Base-by-base conservation (phyloP, 2,888 invertebrate genomes). In the Heliconius sara region DNA sequence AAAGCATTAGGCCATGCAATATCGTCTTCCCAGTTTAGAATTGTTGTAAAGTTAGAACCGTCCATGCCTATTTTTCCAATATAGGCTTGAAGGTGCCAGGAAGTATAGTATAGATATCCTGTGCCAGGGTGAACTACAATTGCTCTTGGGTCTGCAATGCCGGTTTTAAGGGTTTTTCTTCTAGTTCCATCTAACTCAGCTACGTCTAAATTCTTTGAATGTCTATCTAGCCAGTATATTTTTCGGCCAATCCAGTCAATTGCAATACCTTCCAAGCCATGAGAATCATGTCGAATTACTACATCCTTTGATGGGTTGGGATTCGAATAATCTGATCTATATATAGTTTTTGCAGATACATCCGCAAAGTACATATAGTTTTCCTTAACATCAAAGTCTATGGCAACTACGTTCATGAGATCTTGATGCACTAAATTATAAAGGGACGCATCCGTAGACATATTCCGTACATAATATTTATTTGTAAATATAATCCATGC, bases 1-100 rank as follows among this genome's bases (percentile, higher is more conserved):
- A 99, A 91, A 1, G 99, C 99, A 91, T 99, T 99, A 0, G 99
- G 99, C 99, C 99, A 99, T 0, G 99, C 99, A 75, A 99, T 97
- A 87, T 99, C 99, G 84, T 99, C 97, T 87, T 98, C 98, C 97
- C 98, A 98, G 34, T 97, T 98, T 25, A 99, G 95, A 83, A 99
- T 98, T 77, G 97, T 96, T 0, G 97, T 97, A 87, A 98, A 97
- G 88, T 98, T 98, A 12, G 97, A 97, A 0, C 99, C 99, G 87
- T 99, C 99, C 98, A 99, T 98, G 74, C 99, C 99, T 93, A 99
- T 96, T 91, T 99, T 98, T 22, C 98, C 99, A 84, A 99, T 99
- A 92, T 98, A 99, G 0, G 99, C 99, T 93, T 98, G 97, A 63
- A 98, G 94, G 89, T 98, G 98, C 99, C 99, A 99, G 9, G 99